Evolutionary conservation across 2,888 invertebrate species (phyloP).

Genomic region (Isotomurus palustris): DNA sequence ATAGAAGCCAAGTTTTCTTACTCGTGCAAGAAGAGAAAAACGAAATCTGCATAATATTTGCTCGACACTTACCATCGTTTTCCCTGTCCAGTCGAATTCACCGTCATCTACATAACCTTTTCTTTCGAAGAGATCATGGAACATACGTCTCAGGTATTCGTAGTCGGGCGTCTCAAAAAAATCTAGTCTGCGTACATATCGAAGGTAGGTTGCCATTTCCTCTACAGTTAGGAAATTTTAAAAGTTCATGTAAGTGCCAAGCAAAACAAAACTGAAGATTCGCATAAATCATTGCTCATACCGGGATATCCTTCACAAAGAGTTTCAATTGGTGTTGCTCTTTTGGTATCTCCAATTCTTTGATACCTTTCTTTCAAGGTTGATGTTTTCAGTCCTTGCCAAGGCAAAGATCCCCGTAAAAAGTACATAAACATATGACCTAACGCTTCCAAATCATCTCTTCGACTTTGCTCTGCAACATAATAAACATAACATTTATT

Average conservation of each 20-base stretch:
- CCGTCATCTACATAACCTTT: conserved; percentile 70
- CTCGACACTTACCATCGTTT: conserved; percentile 57
- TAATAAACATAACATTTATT: no score
- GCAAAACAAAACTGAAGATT: neutral
- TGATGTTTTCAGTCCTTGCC: conserved; percentile 98
- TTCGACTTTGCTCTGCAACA: conserved; percentile 87
- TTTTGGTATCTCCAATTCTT: conserved; percentile 99
- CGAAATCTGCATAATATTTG: neutral
- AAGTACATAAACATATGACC: conserved; percentile 99
- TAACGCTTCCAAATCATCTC: conserved; percentile 98
- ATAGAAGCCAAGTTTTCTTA: conserved; percentile 6
- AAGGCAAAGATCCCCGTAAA: conserved; percentile 94
- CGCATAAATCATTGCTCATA: conserved; percentile 46
- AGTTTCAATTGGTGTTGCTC: conserved; percentile 96
- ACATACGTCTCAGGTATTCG: conserved; percentile 93
- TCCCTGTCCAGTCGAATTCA: conserved; percentile 94
- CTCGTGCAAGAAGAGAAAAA: neutral
- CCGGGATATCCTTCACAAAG: conserved; percentile 65
- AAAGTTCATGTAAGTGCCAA: neutral
- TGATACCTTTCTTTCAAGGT: conserved; percentile 99
- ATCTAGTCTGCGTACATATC: conserved; percentile 93
- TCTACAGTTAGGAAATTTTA: conserved; percentile 59
- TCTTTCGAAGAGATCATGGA: conserved; percentile 73
- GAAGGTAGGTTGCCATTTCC: conserved; percentile 95
- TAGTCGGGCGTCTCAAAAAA: conserved; percentile 99